Percentiles rank a stretch among this genome's conserved stretches.
Conservation (phyloP, 2,797 vertebrate species). For the Chloroceryle inda region DNA sequence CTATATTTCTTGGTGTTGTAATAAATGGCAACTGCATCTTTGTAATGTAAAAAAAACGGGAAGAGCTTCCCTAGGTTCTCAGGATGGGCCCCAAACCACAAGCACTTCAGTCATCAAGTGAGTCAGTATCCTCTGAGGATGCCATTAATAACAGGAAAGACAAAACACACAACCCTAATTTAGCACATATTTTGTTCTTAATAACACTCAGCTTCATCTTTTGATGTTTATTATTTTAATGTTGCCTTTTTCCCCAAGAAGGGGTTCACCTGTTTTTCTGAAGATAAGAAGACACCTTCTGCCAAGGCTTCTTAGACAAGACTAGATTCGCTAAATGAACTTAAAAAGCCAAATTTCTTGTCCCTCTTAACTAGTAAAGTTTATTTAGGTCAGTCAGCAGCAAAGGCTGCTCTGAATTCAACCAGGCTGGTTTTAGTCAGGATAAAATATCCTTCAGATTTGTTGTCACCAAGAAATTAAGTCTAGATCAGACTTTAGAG, state of each 20-base stretch:
- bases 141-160: slow-evolving; percentile 71
- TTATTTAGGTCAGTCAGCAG: not conserved
- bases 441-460: not conserved
- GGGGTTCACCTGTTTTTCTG: not conserved
- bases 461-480: not conserved
- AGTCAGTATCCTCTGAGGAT: slow-evolving; percentile 76
- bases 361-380: not conserved
- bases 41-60: slow-evolving; percentile 9
- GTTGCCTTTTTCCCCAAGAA: not conserved
- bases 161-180: slow-evolving; percentile 57
- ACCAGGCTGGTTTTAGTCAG: not conserved
- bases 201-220: not conserved
- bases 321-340: not conserved
- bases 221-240: not conserved
- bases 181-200: slow-evolving; percentile 57
- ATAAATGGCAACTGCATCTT: not conserved
- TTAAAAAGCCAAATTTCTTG: not conserved
- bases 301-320: not conserved
- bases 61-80: slow-evolving; percentile 45
- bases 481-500: not conserved
- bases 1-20: slow-evolving; percentile 1
- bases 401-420: slow-evolving; percentile 1
- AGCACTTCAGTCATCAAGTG: slow-evolving; percentile 76
- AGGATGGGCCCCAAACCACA: slow-evolving; percentile 74
- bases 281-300: not conserved